Evolutionary conservation across 2,113 vertebrate species (phyloP).

Genomic region (Cyprichromis sp.): DNA sequence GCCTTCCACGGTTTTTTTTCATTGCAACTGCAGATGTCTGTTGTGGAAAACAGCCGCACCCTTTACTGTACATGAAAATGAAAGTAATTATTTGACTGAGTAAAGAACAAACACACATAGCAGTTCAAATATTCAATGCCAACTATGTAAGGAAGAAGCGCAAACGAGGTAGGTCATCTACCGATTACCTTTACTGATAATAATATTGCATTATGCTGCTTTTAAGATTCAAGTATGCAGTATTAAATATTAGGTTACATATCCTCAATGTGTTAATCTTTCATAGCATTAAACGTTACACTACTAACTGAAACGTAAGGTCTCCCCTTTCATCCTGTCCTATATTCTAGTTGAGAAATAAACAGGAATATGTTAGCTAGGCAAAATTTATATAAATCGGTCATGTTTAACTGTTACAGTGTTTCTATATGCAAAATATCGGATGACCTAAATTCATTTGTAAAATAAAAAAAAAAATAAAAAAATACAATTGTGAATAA

Average conservation of each 20-base stretch:
- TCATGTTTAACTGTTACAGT: neutral
- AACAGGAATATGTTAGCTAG: neutral
- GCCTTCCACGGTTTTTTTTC: neutral
- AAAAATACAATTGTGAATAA: neutral
- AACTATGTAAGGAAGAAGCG: fast-evolving
- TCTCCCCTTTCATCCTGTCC: fast-evolving
- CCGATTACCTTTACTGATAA: fast-evolving
- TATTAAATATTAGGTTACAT: neutral
- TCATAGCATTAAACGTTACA: fast-evolving
- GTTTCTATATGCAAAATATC: fast-evolving
- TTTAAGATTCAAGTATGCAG: fast-evolving
- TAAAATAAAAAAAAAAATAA: neutral
- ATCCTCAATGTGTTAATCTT: neutral
- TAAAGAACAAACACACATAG: neutral
- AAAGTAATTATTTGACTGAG: fast-evolving
- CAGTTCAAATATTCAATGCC: fast-evolving
- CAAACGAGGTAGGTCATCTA: fast-evolving
- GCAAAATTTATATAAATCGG: fast-evolving
- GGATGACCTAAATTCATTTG: fast-evolving
- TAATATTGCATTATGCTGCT: fast-evolving
- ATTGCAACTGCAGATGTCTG: fast-evolving
- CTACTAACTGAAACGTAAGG: fast-evolving
- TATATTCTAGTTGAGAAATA: fast-evolving
- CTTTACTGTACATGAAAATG: neutral
- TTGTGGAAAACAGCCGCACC: fast-evolving